Evolutionary conservation across 2,888 invertebrate genomes (phyloP), one percentile per base, ranked within the genome.

Genomic region (Sesamia inferens): DNA sequence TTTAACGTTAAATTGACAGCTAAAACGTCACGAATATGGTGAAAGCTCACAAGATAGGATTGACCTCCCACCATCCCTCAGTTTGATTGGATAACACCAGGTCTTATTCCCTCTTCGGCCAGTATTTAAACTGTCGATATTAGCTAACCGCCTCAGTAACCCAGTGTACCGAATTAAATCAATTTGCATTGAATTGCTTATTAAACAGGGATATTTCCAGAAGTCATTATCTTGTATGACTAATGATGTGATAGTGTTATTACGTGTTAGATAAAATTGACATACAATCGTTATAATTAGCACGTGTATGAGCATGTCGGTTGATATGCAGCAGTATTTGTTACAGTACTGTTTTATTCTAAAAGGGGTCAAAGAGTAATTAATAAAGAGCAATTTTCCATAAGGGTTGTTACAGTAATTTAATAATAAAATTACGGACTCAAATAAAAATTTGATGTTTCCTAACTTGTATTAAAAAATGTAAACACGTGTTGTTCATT

Each of bases 171-270:
- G 72, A 81, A 86, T 86, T 67, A 74, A 79, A 78, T 51, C 10
- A 47, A 85, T 86, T 85, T 83, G 72, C 87, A 86, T 86, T 79
- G 76, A 86, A 86, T 86, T 69, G 74, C 62, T 69, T 71, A 73
- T 57, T 62, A 65, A 81, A 73, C 58, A 66, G 68, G 71, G 77
- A 86, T 85, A 74, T 71, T 84, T 82, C 82, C 75, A 79, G 79
- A 79, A 82, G 64, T 72, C 44, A 68, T 71, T 71, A 82, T 72
- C 68, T 65, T 65, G 31, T 67, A 71, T 86, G 85, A 83, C 78
- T 83, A 82, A 84, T 54, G 31, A 51, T 48, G 68, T 58, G 70
- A 75, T 76, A 78, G 57, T 68, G 31, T 71, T 31, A 51, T 68
- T 68, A 75, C 54, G 51, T 51, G 67, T 76, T 74, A 74, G 77